Conservation (phyloP, 2,113 vertebrate species). For the Dendrocopos noguchii region DNA sequence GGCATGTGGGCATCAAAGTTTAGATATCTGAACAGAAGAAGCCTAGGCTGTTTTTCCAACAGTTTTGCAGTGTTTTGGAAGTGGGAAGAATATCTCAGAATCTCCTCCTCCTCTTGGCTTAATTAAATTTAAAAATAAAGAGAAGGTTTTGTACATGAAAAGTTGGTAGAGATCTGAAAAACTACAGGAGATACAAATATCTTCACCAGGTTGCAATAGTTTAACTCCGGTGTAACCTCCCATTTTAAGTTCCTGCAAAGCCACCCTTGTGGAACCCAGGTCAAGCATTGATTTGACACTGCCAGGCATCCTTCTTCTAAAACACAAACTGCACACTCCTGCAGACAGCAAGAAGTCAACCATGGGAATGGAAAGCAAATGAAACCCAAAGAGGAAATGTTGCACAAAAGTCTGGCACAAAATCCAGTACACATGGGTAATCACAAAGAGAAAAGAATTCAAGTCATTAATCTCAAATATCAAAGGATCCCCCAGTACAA, state of each 20-base stretch:
- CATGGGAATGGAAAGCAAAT: slow-evolving; percentile 26
- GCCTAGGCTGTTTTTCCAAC: neutral
- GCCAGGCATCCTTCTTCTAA: neutral
- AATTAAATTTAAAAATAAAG: neutral
- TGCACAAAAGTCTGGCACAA: neutral
- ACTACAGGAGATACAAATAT: neutral
- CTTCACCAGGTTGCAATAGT: neutral
- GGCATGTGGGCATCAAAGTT: neutral
- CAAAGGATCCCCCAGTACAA: neutral
- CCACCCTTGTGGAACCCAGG: neutral
- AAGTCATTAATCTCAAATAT: neutral
- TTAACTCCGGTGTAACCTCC: neutral
- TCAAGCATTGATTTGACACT: neutral
- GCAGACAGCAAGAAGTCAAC: slow-evolving; percentile 27
- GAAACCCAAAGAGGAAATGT: slow-evolving; percentile 21
- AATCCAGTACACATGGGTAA: neutral
- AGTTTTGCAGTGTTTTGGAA: neutral
- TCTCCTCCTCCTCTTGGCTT: neutral
- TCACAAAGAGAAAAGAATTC: neutral
- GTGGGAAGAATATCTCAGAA: neutral
- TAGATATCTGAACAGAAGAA: neutral
- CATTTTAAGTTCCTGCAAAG: neutral
- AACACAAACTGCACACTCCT: neutral
- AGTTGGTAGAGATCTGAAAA: neutral
- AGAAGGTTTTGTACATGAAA: neutral